Conservation (phyloP, 2,888 invertebrate species). For the Dermolepida albohirtum region DNA sequence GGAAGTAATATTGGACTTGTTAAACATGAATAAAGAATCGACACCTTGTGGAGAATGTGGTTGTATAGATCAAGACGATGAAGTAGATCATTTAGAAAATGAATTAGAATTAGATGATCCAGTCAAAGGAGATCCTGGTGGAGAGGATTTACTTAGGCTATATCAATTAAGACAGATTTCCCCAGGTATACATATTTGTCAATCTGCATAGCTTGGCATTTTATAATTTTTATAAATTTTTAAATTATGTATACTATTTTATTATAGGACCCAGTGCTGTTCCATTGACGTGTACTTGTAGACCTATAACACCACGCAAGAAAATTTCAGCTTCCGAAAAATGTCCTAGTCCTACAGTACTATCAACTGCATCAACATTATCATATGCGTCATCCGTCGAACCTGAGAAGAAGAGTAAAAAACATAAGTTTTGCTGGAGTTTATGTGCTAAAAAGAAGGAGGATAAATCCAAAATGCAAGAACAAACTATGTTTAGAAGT, state of each 20-base stretch:
- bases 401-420: conserved; percentile 5
- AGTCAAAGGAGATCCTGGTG: conserved; percentile 31
- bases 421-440: conserved; percentile 1
- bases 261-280: not conserved
- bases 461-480: no score
- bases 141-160: conserved; percentile 30
- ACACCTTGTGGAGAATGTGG: conserved; percentile 38
- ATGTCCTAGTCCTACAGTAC: not conserved
- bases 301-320: conserved; percentile 37
- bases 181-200: not conserved
- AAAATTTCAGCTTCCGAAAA: conserved; percentile 19
- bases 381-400: not conserved
- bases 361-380: not conserved
- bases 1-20: conserved; percentile 49
- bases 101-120: conserved; percentile 48
- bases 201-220: not conserved
- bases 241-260: not conserved
- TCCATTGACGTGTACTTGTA: conserved; percentile 34
- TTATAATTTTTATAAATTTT: not conserved
- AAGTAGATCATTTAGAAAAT: conserved; percentile 51
- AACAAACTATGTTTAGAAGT: not conserved
- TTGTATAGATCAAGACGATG: conserved; percentile 48
- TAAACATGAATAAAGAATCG: conserved; percentile 39
- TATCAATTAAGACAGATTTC: conserved; percentile 21
- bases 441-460: conserved; percentile 1